Percentiles rank a stretch among this genome's conserved stretches.
Conservation (phyloP, 2,888 invertebrate species). For the Aethes cnicana region DNA sequence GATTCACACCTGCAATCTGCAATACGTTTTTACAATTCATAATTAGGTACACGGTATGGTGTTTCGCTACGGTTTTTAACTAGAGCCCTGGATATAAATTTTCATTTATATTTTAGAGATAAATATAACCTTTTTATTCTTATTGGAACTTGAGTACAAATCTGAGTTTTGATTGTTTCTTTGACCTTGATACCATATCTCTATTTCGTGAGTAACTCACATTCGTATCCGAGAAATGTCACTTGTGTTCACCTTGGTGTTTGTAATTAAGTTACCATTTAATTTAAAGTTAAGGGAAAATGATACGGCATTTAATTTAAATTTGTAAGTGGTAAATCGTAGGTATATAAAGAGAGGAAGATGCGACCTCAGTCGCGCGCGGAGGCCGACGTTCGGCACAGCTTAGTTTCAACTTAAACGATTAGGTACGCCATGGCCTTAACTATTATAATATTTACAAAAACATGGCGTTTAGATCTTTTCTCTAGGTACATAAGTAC, state of each 20-base stretch:
- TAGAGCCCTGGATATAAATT: constrained; percentile 11
- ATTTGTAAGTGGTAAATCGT: constrained; percentile 7
- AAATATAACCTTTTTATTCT: too few relatives aligned
- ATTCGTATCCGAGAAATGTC: constrained; percentile 16
- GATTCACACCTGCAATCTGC: too few relatives aligned
- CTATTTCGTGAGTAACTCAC: constrained; percentile 11
- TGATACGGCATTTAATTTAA: constrained; percentile 8
- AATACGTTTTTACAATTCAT: too few relatives aligned
- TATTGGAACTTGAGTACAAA: too few relatives aligned
- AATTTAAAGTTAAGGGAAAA: constrained; percentile 11
- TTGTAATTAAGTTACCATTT: constrained; percentile 7
- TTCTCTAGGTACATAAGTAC: too few relatives aligned
- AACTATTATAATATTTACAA: too few relatives aligned
- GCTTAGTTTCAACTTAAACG: constrained; percentile 49
- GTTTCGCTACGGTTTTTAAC: too few relatives aligned
- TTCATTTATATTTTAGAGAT: too few relatives aligned
- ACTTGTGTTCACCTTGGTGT: background rate
- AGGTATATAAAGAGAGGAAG: constrained; percentile 53
- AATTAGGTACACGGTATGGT: too few relatives aligned
- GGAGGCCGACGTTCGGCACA: constrained; percentile 49
- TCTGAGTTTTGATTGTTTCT: too few relatives aligned
- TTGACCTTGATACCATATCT: constrained; percentile 2
- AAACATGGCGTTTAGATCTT: too few relatives aligned
- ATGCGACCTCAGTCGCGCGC: constrained; percentile 59
- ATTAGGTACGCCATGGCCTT: constrained; percentile 35